A percentile compares a stretch with the other conserved stretches of the same genome.
Conservation (phyloP, 2,113 vertebrate genomes). For the Platichthys flesus region DNA sequence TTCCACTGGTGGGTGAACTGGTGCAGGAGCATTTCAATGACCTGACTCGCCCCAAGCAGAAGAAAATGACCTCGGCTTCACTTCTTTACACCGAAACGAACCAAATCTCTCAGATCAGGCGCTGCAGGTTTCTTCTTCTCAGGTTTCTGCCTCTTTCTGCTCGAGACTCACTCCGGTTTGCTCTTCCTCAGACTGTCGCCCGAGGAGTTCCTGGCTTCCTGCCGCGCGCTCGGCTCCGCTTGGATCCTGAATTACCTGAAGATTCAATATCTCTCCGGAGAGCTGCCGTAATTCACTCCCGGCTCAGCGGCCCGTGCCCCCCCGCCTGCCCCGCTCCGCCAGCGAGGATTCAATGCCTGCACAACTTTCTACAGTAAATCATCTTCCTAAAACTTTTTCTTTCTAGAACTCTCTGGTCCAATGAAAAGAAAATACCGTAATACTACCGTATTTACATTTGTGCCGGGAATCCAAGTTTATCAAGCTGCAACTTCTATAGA, state of each 20-base stretch:
- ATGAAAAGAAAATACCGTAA: background rate
- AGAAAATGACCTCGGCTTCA: too few species aligned
- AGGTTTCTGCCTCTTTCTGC: background rate
- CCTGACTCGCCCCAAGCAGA: too few species aligned
- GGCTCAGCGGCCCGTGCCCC: background rate
- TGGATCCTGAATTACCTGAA: background rate
- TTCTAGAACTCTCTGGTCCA: background rate
- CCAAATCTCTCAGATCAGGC: too few species aligned
- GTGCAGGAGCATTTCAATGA: too few species aligned
- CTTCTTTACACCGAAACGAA: too few species aligned
- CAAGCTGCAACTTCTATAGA: background rate
- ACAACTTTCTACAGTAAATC: background rate
- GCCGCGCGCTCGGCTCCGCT: background rate
- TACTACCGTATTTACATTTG: background rate
- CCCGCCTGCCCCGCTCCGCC: background rate
- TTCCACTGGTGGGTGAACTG: too few species aligned
- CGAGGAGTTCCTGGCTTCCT: background rate
- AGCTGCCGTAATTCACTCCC: background rate
- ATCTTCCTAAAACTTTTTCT: background rate
- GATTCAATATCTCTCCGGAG: background rate
- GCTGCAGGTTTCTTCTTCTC: too few species aligned
- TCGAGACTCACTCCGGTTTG: background rate
- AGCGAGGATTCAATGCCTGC: background rate
- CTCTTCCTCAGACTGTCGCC: background rate
- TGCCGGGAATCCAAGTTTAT: background rate